These are phyloP conservation scores for Gymnosoma rotundatum DNA, from an alignment of 2,888 invertebrate species.

Conservation along the genomic window DNA sequence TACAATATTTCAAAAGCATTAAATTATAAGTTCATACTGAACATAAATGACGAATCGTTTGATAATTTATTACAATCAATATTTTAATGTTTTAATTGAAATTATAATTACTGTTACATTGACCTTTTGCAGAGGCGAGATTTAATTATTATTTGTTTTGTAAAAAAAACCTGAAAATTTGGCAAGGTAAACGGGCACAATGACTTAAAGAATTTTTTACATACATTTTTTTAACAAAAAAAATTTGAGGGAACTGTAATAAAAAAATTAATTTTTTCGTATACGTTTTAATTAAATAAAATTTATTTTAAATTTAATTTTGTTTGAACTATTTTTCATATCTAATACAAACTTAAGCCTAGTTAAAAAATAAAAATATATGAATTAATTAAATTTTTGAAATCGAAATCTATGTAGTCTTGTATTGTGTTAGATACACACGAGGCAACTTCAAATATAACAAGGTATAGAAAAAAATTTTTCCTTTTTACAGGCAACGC, in stretches of 20 bases:
- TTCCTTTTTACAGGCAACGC: too few species aligned
- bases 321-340: too few species aligned
- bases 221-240: neutral
- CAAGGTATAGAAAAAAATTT: too few species aligned
- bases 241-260: neutral
- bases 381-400: too few species aligned
- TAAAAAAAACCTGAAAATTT: slow-evolving; percentile 29
- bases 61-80: slow-evolving; percentile 43
- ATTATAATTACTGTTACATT: slow-evolving; percentile 49
- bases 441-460: too few species aligned
- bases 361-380: too few species aligned
- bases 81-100: slow-evolving; percentile 16
- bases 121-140: slow-evolving; percentile 25
- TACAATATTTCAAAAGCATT: neutral
- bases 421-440: too few species aligned
- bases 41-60: slow-evolving; percentile 5
- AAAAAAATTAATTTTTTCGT: too few species aligned
- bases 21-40: neutral
- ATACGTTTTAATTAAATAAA: too few species aligned
- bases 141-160: neutral
- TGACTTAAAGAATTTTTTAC: neutral
- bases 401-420: too few species aligned
- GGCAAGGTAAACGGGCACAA: neutral
- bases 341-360: too few species aligned
- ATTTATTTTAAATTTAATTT: too few species aligned